Evolutionary conservation across 1,140 invertebrate genomes (phyloP).

Genomic region (Eumeta japonica): DNA sequence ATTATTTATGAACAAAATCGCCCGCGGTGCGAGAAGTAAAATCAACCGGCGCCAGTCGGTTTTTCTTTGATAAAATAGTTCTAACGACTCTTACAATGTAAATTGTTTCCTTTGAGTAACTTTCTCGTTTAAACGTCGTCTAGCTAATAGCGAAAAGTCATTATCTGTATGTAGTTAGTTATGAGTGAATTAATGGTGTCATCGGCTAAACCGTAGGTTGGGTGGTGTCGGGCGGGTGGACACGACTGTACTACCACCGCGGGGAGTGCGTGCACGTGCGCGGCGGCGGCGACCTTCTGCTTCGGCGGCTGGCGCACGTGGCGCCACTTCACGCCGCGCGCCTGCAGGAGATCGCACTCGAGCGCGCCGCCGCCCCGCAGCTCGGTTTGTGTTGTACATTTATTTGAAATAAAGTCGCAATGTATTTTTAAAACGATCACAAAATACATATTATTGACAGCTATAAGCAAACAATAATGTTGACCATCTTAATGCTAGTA

Average conservation of each 20-base stretch:
- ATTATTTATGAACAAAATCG: no score
- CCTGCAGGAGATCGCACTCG: constrained; percentile 39
- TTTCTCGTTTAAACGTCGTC: constrained; percentile 2
- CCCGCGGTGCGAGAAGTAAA: no score
- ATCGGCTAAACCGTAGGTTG: constrained; percentile 33
- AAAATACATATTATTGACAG: no score
- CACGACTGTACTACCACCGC: constrained; percentile 74
- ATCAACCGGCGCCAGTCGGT: no score
- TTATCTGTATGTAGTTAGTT: no score
- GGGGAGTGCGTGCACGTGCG: constrained; percentile 82
- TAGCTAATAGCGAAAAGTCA: no score
- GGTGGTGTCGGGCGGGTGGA: constrained; percentile 58
- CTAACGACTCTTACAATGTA: no score
- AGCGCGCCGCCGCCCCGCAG: constrained; percentile 78
- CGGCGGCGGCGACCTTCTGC: constrained; percentile 64
- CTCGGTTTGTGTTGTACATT: constrained; percentile 49
- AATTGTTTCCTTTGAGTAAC: neutral
- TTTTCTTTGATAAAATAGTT: no score
- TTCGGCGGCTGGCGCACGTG: constrained; percentile 33
- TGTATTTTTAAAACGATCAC: no score
- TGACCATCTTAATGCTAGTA: no score
- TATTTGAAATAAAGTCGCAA: neutral
- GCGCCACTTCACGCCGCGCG: constrained; percentile 61
- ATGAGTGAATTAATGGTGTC: neutral
- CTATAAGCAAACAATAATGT: no score